Base-by-base conservation (phyloP, 2,113 vertebrate genomes). In the Piliocolobus tephrosceles region DNA sequence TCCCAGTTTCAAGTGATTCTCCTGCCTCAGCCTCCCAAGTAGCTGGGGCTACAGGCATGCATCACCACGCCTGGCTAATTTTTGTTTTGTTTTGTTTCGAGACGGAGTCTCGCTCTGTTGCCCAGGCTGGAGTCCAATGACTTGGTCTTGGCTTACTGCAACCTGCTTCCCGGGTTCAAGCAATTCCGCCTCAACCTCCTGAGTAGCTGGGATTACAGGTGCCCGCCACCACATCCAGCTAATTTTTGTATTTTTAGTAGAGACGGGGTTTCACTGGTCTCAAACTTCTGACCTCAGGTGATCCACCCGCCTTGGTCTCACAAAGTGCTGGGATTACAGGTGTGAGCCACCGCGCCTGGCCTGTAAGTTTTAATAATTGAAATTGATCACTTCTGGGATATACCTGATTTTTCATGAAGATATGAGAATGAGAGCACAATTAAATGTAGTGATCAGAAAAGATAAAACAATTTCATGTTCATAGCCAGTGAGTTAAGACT, bases 361-460 rank as follows among this genome's bases (percentile, higher is more conserved):
- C 66, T 68, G 32, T 86, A 82, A 47, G 6, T 78, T 72, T 92
- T 89, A 82, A 57, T 64, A 61, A 88, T n/a, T 85, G 50, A 96
- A 78, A 87, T 76, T 25, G 20, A 92, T 89, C 2, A 1, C n/a
- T 94, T 83, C 82, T 90, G 40, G 16, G 10, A 30, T 12, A 2
- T 86, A 89, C 30, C 27, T 94, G 66, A 75, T 84, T 85, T 85
- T 80, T 80, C 30, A 50, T n/a, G 16, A 68, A 68, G 85, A 95
- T 20, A 38, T 22, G 11, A 58, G 13, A 93, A 95, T 80, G 78
- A 92, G 5, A 78, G 8, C 30, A 81, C 11, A 90, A 40, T 66
- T 75, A 79, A 83, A 75, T 22, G 16, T 73, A 79, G 6, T 66
- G 43, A 93, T 89, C 35, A 64, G 84, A 66, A 79, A 97, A 92